Conservation (phyloP, 2,888 invertebrate genomes). For the Trichogramma evanescens region DNA sequence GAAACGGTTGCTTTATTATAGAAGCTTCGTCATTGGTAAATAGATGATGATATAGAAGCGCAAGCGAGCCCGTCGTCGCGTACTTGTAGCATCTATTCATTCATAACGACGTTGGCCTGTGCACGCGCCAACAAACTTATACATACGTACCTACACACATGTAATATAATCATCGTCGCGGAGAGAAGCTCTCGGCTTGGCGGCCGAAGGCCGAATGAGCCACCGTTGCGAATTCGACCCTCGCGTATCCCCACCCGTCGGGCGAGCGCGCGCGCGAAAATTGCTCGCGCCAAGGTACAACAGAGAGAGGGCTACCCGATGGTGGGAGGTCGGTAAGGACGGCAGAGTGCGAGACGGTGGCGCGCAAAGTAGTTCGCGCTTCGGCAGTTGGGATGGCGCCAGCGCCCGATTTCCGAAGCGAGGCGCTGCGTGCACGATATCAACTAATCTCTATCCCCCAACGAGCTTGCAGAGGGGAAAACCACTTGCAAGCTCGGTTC, state of each 20-base stretch:
- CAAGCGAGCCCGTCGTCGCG: no score
- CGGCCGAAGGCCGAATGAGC: constrained; percentile 17
- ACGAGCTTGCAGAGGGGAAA: not conserved
- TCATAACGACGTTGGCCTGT: no score
- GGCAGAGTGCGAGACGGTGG: constrained; percentile 8
- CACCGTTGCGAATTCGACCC: not conserved
- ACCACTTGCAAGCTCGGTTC: constrained; percentile 31
- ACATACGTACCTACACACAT: no score
- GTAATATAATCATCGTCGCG: no score
- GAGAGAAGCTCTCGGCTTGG: constrained; percentile 4
- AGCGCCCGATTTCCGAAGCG: constrained; percentile 34
- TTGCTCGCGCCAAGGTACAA: no score
- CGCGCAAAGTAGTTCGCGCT: constrained; percentile 38
- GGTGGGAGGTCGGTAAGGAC: constrained; percentile 3
- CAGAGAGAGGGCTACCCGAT: not conserved
- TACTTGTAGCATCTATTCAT: no score
- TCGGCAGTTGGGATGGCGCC: constrained; percentile 41
- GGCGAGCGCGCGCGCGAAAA: constrained; percentile 5
- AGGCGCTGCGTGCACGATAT: constrained; percentile 12
- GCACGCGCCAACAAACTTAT: no score
- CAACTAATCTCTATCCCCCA: no score
- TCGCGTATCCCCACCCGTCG: constrained; percentile 1
- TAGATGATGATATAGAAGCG: no score
- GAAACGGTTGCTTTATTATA: no score
- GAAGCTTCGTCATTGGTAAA: no score